These are phyloP conservation scores for Crotalus tigris DNA, from an alignment of 2,113 vertebrate genomes.

Conservation along the genomic window DNA sequence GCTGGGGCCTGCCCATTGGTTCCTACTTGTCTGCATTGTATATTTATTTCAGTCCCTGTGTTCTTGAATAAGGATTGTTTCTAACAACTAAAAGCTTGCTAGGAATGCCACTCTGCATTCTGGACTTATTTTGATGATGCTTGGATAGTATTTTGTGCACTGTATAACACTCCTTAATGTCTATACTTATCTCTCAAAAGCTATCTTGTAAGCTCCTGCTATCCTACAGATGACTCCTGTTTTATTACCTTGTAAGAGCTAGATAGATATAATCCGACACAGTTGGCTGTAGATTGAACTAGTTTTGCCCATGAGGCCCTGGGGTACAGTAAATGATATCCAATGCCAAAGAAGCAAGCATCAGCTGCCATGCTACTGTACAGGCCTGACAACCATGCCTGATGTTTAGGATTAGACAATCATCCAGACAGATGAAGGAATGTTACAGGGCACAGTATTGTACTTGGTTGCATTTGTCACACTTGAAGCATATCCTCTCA, in stretches of 20 bases:
- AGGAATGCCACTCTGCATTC: background rate
- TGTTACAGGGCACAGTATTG: background rate
- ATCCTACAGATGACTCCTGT: background rate
- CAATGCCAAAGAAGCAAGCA: background rate
- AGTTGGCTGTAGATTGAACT: background rate
- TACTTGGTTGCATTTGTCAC: background rate
- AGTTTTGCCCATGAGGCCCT: background rate
- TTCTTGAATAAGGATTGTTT: constrained; percentile 12
- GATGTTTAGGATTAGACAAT: background rate
- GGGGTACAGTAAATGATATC: background rate
- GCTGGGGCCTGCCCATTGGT: background rate
- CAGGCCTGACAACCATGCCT: background rate
- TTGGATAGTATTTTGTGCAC: background rate
- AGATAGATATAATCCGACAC: background rate
- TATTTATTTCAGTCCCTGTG: constrained; percentile 6
- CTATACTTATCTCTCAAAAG: background rate
- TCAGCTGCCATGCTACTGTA: background rate
- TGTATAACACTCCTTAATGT: background rate
- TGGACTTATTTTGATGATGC: background rate
- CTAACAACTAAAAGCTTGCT: background rate
- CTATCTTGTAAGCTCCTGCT: background rate
- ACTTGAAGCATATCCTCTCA: background rate
- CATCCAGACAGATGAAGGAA: background rate
- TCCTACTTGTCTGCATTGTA: background rate
- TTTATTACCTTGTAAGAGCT: constrained; percentile 9